These are phyloP conservation scores for Hydrophis major DNA, from an alignment of 2,797 vertebrate genomes.

Conservation along the genomic window DNA sequence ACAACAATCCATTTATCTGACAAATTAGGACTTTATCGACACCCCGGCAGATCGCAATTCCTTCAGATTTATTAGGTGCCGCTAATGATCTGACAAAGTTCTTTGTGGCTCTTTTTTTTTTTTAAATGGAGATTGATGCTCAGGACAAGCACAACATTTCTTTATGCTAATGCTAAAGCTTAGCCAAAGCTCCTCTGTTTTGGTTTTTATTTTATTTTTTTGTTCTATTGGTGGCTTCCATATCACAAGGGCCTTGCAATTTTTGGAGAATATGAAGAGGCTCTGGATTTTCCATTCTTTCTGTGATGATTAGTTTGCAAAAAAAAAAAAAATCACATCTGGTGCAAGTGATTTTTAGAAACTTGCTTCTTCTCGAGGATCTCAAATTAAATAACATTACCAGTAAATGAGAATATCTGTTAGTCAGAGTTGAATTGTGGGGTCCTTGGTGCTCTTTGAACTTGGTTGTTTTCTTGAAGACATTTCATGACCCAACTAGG, in stretches of 20 bases:
- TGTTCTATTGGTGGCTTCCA: not conserved
- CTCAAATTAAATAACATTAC: not conserved
- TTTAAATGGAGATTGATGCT: constrained; percentile 14
- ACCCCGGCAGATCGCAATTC: constrained; percentile 41
- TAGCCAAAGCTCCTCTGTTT: not conserved
- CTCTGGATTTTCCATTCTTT: not conserved
- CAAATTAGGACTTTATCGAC: constrained; percentile 55
- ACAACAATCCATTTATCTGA: constrained; percentile 58
- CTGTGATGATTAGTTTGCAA: not conserved
- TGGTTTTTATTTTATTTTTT: not conserved
- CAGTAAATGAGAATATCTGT: not conserved
- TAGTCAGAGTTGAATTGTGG: not conserved
- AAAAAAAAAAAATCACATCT: not conserved
- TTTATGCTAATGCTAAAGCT: not conserved
- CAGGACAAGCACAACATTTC: not conserved
- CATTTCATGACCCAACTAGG: no score
- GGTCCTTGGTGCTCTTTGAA: not conserved
- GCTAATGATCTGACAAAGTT: constrained; percentile 43
- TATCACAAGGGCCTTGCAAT: not conserved
- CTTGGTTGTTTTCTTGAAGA: not conserved
- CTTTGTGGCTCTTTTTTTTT: not conserved
- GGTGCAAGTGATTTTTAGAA: not conserved
- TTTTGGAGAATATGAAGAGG: not conserved
- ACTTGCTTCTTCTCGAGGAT: not conserved
- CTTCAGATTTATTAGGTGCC: constrained; percentile 54